These are phyloP conservation scores for Ianthella basta DNA, from an alignment of 37 sponge, comb jelly and placozoan species.

Conservation along the genomic window DNA sequence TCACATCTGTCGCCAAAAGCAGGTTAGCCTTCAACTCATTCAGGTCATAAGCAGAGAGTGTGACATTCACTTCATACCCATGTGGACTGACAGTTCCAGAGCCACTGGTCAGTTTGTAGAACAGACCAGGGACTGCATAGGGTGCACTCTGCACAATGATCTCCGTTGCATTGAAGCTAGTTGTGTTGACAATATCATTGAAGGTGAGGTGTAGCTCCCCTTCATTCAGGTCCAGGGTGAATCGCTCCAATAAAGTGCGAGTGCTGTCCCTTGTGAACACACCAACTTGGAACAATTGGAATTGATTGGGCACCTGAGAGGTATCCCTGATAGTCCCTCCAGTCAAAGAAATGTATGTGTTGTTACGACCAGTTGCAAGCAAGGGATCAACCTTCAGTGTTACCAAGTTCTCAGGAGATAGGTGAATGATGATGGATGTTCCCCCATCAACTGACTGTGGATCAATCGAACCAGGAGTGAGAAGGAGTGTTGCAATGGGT, in stretches of 20 bases:
- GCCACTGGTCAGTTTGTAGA: conserved; percentile 52
- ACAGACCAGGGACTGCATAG: conserved; percentile 44
- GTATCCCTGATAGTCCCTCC: conserved; percentile 64
- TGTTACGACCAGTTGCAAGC: conserved; percentile 40
- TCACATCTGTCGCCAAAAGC: conserved; percentile 56
- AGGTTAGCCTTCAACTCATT: conserved; percentile 67
- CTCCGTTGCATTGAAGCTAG: conserved; percentile 66
- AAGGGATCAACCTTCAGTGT: conserved; percentile 50
- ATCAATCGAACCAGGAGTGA: conserved; percentile 29
- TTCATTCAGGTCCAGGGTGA: conserved; percentile 71
- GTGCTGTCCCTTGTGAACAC: conserved; percentile 44
- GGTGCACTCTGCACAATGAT: conserved; percentile 66
- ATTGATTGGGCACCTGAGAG: conserved; percentile 33
- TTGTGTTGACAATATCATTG: conserved; percentile 73
- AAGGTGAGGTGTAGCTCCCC: conserved; percentile 77
- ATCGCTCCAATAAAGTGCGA: conserved; percentile 41
- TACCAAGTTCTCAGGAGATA: conserved; percentile 63
- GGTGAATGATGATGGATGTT: conserved; percentile 45
- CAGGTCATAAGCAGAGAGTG: conserved; percentile 68
- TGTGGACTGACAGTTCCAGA: conserved; percentile 33
- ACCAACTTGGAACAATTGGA: conserved; percentile 4
- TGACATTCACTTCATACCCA: conserved; percentile 71
- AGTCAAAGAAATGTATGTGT: conserved; percentile 46
- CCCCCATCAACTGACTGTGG: conserved; percentile 50
- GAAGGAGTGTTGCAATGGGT: neutral